A percentile compares a stretch with the other conserved stretches of the same genome.
Conservation (phyloP, 2,797 vertebrate species). For the Loriculus beryllinus region DNA sequence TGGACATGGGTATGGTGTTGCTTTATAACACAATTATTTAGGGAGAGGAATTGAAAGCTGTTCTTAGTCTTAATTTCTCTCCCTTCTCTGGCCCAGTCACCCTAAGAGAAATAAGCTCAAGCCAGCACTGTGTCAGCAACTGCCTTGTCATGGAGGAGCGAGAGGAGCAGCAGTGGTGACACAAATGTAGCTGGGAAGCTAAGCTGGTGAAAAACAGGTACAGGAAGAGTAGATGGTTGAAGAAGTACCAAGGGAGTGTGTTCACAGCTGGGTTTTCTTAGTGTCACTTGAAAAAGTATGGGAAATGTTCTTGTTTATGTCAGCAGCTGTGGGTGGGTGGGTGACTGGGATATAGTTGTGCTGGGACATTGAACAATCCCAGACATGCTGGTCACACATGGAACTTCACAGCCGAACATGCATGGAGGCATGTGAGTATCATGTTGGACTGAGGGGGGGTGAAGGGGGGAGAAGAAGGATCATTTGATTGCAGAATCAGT, state of each 20-base stretch:
- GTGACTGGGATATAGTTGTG: not conserved
- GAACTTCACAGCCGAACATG: not conserved
- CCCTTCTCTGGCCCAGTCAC: not conserved
- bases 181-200: not conserved
- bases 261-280: not conserved
- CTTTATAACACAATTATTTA: not conserved
- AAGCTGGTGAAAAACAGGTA: not conserved
- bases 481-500: accelerated
- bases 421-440: not conserved
- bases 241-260: not conserved
- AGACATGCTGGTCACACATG: not conserved
- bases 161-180: not conserved
- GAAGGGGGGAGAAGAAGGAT: not conserved
- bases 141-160: not conserved
- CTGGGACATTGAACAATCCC: not conserved
- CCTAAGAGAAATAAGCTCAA: not conserved
- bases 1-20: not conserved
- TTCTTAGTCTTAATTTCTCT: not conserved
- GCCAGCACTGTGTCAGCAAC: accelerated
- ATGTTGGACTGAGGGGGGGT: not conserved
- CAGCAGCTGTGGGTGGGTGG: not conserved
- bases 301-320: not conserved
- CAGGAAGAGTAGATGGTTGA: not conserved
- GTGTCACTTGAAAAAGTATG: not conserved
- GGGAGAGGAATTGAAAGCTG: not conserved